phyloP scores from a whole-genome alignment of 1,140 invertebrate genomes.

The Battus philenor region DNA sequence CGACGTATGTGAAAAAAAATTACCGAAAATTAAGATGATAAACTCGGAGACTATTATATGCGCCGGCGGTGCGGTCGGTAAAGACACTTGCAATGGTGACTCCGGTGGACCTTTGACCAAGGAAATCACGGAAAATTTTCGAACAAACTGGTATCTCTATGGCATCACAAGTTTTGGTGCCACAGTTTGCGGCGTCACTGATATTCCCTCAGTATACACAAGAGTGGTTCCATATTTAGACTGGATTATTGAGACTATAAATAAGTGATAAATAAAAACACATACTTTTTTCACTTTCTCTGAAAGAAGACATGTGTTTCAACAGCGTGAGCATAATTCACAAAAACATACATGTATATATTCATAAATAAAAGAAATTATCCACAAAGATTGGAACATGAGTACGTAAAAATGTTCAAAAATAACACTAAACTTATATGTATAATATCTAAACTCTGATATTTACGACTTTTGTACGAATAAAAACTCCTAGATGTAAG shows the following conservation, averaged over 20 bases:
- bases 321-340: no score
- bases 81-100: conserved; percentile 38
- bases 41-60: conserved; percentile 74
- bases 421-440: no score
- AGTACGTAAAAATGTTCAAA: no score
- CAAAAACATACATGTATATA: no score
- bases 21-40: conserved; percentile 33
- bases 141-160: conserved; percentile 60
- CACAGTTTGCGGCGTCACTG: conserved; percentile 57
- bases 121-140: conserved; percentile 22
- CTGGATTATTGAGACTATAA: conserved; percentile 61
- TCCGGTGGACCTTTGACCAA: conserved; percentile 55
- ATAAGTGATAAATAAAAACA: conserved; percentile 3
- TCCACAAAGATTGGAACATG: no score
- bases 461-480: no score
- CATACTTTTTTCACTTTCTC: no score
- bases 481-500: no score
- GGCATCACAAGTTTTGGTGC: conserved; percentile 77
- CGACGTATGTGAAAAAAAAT: conserved; percentile 21
- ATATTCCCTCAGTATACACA: conserved; percentile 74
- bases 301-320: no score
- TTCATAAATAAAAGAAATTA: no score
- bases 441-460: no score
- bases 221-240: conserved; percentile 69
- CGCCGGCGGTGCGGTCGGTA: conserved; percentile 44